A percentile compares a stretch with the other conserved stretches of the same genome.
These are phyloP conservation scores for Melanitta fusca DNA, from an alignment of 2,797 vertebrate species.

Conservation along the genomic window DNA sequence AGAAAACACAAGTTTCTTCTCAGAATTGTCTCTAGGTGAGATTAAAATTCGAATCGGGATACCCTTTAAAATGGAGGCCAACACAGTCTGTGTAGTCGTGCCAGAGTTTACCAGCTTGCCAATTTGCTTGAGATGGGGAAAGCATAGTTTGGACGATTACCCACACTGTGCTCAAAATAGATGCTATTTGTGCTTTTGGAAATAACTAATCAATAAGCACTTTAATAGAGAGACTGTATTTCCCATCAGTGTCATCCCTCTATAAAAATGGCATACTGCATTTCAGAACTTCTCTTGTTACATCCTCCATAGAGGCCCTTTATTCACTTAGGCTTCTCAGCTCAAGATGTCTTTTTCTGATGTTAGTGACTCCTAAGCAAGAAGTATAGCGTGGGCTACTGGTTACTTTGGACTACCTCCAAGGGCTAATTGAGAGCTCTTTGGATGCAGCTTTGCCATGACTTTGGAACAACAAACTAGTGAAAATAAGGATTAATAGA, in stretches of 20 bases:
- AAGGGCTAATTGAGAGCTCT: not conserved
- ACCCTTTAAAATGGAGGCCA: not conserved
- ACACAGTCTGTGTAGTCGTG: not conserved
- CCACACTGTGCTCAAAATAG: conserved; percentile 25
- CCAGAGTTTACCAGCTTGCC: not conserved
- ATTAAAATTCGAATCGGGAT: not conserved
- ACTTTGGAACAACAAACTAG: not conserved
- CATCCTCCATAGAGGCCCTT: not conserved
- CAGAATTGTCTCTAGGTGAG: not conserved
- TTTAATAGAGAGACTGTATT: conserved; percentile 23
- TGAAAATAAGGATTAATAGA: not conserved
- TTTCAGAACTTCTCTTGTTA: not conserved
- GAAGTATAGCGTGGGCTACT: not conserved
- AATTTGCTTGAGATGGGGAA: not conserved
- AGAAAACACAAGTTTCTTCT: not conserved
- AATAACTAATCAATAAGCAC: conserved; percentile 42
- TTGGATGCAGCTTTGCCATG: not conserved
- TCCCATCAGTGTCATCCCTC: conserved; percentile 11
- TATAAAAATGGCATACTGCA: not conserved
- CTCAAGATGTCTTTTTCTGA: not conserved
- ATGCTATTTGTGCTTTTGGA: conserved; percentile 46
- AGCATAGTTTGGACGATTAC: not conserved
- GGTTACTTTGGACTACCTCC: not conserved
- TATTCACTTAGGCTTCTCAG: not conserved
- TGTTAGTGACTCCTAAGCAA: conserved; percentile 8